Percentiles rank a stretch among this genome's conserved stretches.
phyloP scores from a whole-genome alignment of 2,797 vertebrate genomes.

The Poliocrania exsul region DNA sequence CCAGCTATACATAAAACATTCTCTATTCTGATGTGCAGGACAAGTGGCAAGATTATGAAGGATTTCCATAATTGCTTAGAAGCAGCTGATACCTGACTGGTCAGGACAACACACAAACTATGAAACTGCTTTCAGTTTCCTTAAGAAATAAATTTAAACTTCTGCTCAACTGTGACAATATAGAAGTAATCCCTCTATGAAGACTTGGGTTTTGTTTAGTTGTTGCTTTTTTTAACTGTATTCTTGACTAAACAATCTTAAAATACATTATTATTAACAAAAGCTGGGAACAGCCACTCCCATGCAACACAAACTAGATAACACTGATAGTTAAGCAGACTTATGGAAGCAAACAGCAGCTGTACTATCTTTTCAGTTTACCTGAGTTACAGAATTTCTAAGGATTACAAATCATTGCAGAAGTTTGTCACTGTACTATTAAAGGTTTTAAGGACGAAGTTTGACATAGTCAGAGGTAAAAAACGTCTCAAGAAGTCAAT shows the following conservation, averaged over 20 bases:
- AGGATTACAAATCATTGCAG: background rate
- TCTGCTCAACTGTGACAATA: background rate
- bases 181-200: background rate
- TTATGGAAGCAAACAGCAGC: background rate
- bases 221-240: background rate
- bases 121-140: background rate
- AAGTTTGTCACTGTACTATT: background rate
- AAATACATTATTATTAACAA: background rate
- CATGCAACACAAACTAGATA: background rate
- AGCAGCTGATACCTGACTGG: background rate
- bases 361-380: background rate
- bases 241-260: background rate
- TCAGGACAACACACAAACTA: background rate
- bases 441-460: slow-evolving; percentile 20
- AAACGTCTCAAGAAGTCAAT: background rate
- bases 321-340: background rate
- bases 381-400: background rate
- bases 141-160: background rate
- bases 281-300: background rate
- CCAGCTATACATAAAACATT: background rate
- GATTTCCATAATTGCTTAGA: background rate
- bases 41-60: background rate
- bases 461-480: background rate
- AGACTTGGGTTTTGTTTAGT: background rate
- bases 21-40: background rate